Percentiles rank a stretch among this genome's conserved stretches.
phyloP scores from a whole-genome alignment of 1,140 invertebrate genomes.

The Sesamia nonagrioides region DNA sequence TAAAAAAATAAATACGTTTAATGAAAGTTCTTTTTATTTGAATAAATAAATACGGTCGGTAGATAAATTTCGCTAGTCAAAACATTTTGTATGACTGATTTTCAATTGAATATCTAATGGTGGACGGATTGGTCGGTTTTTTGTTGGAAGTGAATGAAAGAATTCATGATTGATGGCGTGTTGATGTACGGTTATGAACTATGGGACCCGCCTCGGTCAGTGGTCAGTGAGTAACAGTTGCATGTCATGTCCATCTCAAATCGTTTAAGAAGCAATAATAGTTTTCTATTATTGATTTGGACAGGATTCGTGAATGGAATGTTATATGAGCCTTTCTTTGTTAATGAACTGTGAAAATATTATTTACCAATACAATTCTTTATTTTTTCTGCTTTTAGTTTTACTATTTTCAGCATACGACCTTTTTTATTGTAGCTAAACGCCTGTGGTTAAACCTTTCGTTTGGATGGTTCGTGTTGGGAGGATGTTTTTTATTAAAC shows the following conservation, averaged over 20 bases:
- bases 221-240: neutral
- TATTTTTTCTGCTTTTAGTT: no score
- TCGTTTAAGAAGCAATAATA: neutral
- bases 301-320: neutral
- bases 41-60: neutral
- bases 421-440: no score
- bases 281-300: conserved; percentile 19
- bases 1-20: neutral
- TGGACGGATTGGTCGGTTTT: neutral
- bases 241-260: neutral
- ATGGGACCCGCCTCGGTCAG: neutral
- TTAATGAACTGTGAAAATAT: no score
- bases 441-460: no score
- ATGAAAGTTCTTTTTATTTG: neutral
- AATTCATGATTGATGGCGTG: conserved; percentile 7
- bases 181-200: neutral
- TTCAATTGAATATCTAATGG: conserved; percentile 5
- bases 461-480: no score
- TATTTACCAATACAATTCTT: no score
- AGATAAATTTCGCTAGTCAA: neutral
- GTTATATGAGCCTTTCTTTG: neutral
- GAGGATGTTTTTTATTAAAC: no score
- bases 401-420: no score
- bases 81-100: neutral
- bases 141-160: neutral